Evolutionary conservation across 2,113 vertebrate genomes (phyloP).

Genomic region (Coregonus clupeaformis): DNA sequence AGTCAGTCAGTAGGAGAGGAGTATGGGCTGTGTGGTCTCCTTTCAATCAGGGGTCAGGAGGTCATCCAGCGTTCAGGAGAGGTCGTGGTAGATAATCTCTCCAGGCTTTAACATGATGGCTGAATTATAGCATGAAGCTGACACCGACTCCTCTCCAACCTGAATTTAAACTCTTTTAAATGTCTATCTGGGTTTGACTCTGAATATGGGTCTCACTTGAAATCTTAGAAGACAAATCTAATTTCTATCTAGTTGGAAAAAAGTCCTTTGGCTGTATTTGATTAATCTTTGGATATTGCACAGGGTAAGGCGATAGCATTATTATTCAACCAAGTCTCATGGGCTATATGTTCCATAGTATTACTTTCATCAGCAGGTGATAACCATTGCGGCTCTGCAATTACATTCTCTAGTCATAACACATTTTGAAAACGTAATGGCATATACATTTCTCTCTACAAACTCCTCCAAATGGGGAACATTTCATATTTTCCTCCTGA

Average conservation of each 20-base stretch:
- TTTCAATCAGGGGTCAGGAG: neutral
- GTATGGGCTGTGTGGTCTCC: conserved; percentile 19
- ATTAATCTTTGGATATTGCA: neutral
- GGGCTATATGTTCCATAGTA: no score
- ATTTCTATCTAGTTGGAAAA: neutral
- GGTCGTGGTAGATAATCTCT: conserved; percentile 40
- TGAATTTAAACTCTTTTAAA: conserved; percentile 30
- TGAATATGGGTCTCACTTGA: neutral
- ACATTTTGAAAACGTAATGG: no score
- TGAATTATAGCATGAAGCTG: conserved; percentile 41
- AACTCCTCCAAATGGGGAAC: no score
- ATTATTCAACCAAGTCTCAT: neutral
- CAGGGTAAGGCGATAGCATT: neutral
- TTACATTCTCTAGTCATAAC: no score
- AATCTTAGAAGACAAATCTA: conserved; percentile 1
- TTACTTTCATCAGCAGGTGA: no score
- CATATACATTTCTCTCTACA: no score
- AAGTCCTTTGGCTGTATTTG: neutral
- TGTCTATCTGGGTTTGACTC: conserved; percentile 14
- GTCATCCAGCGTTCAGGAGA: conserved; percentile 37
- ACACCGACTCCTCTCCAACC: conserved; percentile 8
- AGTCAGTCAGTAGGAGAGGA: no score
- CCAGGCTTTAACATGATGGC: conserved; percentile 35
- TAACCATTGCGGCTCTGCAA: no score
- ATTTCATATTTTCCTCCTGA: no score